Conservation (phyloP, 92 coral and sea anemone genomes). For the Zoanthus gigantus region DNA sequence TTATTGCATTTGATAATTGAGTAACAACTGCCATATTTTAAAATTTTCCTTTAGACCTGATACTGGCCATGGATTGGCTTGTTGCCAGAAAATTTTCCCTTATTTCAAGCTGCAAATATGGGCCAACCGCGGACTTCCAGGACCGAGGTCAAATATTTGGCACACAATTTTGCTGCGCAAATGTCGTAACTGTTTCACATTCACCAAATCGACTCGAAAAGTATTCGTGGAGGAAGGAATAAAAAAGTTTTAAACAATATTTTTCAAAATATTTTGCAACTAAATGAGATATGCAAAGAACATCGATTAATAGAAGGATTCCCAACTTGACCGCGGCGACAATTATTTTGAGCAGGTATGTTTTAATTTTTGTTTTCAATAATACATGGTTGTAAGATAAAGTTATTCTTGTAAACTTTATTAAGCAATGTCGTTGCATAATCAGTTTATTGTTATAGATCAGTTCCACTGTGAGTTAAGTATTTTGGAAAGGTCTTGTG, state of each 20-base stretch:
- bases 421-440: background rate
- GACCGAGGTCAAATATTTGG: background rate
- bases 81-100: background rate
- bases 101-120: background rate
- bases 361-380: background rate
- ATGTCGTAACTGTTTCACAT: background rate
- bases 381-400: too few species aligned
- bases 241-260: background rate
- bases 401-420: background rate
- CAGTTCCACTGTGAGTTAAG: background rate
- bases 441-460: background rate
- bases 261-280: background rate
- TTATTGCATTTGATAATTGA: too few species aligned
- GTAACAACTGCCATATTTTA: too few species aligned
- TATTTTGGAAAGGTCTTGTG: slow-evolving; percentile 2
- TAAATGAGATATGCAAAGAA: background rate
- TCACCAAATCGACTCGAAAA: background rate
- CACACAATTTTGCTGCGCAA: background rate
- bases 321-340: background rate
- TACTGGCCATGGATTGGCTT: background rate
- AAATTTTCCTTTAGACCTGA: too few species aligned
- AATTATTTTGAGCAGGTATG: background rate
- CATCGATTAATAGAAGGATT: background rate
- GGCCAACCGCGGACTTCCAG: background rate
- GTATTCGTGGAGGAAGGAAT: background rate